A percentile compares a stretch with the other conserved stretches of the same genome.
phyloP scores from a whole-genome alignment of 1,140 invertebrate genomes.

The Akabosia matsudoensis region DNA sequence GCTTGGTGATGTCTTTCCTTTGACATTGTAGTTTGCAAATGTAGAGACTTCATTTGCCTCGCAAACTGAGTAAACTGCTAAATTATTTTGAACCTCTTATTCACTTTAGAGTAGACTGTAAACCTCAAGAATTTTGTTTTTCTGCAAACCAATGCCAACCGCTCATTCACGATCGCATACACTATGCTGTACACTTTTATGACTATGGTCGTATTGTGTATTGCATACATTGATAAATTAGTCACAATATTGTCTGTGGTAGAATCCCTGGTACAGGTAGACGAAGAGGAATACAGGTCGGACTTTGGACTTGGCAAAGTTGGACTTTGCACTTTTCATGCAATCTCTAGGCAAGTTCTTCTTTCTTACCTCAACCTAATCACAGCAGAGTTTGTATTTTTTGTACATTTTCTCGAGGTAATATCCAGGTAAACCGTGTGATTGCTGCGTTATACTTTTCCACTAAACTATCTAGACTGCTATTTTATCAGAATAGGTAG shows the following conservation, averaged over 20 bases:
- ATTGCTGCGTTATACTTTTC: no score
- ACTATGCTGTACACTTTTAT: not conserved
- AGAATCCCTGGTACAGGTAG: not conserved
- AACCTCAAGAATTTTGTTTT: not conserved
- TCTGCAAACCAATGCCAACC: not conserved
- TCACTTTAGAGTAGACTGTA: not conserved
- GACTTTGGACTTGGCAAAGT: constrained; percentile 17
- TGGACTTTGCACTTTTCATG: constrained; percentile 13
- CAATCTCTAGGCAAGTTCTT: not conserved
- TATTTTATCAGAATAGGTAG: no score
- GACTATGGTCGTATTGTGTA: not conserved
- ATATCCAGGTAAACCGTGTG: not conserved
- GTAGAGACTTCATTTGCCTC: not conserved
- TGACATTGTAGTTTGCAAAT: not conserved
- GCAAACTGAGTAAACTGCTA: not conserved
- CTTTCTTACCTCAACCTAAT: not conserved
- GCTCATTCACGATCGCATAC: not conserved
- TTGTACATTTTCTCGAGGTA: not conserved
- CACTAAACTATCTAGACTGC: no score
- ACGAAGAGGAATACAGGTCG: not conserved
- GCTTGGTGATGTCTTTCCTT: not conserved
- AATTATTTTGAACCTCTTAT: not conserved
- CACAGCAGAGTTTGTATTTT: not conserved
- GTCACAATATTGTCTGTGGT: not conserved
- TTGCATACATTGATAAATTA: not conserved